Conservation (phyloP, 2,888 invertebrate genomes). For the Brachypalpus laphriformis region DNA sequence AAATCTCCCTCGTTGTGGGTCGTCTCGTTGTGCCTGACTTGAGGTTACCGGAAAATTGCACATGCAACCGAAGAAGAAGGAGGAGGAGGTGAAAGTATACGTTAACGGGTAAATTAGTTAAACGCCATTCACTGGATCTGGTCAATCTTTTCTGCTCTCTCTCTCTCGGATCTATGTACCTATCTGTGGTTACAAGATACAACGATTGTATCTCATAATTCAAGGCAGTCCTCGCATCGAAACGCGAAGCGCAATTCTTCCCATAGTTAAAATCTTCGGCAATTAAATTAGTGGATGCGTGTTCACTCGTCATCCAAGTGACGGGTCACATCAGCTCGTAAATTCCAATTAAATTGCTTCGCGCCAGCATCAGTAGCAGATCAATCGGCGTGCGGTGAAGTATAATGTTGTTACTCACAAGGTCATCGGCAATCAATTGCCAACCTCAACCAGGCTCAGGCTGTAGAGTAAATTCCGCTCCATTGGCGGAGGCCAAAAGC, state of each 20-base stretch:
- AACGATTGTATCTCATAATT: slow-evolving; percentile 2
- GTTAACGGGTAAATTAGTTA: slow-evolving; percentile 71
- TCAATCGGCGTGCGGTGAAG: no score
- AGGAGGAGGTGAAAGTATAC: slow-evolving; percentile 29
- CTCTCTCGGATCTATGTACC: background rate
- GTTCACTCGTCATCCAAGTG: slow-evolving; percentile 49
- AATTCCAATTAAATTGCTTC: slow-evolving; percentile 70
- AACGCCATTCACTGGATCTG: slow-evolving; percentile 56
- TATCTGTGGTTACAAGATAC: background rate
- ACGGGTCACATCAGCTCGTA: slow-evolving; percentile 61
- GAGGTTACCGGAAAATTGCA: slow-evolving; percentile 28
- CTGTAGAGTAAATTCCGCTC: slow-evolving; percentile 1
- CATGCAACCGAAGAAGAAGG: slow-evolving; percentile 1
- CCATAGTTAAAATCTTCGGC: slow-evolving; percentile 5
- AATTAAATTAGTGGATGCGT: slow-evolving; percentile 52
- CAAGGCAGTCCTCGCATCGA: background rate
- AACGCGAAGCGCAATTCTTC: slow-evolving; percentile 17
- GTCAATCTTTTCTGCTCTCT: background rate
- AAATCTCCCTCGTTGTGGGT: background rate
- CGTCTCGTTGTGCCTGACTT: background rate
- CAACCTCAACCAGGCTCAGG: slow-evolving; percentile 39
- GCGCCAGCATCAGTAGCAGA: slow-evolving; percentile 43
- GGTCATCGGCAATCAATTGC: slow-evolving; percentile 58
- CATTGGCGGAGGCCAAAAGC: slow-evolving; percentile 36
- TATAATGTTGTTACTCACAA: slow-evolving; percentile 55